Conservation (phyloP, 2,797 vertebrate species). For the Gadopsis marmoratus region DNA sequence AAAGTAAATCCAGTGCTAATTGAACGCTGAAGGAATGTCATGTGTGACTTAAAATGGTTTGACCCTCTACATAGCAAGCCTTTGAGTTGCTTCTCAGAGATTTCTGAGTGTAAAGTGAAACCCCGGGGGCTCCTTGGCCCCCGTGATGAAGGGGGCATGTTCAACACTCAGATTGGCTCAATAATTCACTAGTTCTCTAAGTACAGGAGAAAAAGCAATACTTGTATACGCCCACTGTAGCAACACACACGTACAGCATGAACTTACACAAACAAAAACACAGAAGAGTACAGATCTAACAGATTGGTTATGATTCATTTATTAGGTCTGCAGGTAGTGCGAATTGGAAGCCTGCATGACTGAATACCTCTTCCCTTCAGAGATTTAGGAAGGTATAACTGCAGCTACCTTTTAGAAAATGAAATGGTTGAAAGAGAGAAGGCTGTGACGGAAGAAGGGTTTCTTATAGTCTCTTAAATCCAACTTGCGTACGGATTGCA, state of each 20-base stretch:
- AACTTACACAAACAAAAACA: constrained; percentile 23
- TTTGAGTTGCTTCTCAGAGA: constrained; percentile 38
- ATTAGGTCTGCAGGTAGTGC: constrained; percentile 25
- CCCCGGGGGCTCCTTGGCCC: constrained; percentile 49
- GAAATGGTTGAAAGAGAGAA: not conserved
- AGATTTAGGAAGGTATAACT: not conserved
- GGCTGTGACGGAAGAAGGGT: not conserved
- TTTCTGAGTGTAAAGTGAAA: constrained; percentile 53
- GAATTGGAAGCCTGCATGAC: constrained; percentile 14
- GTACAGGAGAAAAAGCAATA: constrained; percentile 29
- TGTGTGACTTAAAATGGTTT: constrained; percentile 1
- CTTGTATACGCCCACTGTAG: constrained; percentile 27
- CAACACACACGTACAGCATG: not conserved
- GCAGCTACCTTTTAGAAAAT: no score
- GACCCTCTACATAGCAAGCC: constrained; percentile 4
- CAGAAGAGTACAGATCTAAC: constrained; percentile 5
- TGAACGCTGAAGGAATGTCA: not conserved
- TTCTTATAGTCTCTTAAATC: not conserved
- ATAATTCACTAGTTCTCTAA: constrained; percentile 66
- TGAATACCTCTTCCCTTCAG: not conserved
- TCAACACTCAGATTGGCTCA: constrained; percentile 58
- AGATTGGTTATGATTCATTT: constrained; percentile 38
- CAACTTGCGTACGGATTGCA: not conserved
- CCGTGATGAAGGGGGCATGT: constrained; percentile 55
- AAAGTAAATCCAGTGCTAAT: not conserved